Base-by-base conservation (phyloP, 2,113 vertebrate genomes). In the Glareola pratincola region DNA sequence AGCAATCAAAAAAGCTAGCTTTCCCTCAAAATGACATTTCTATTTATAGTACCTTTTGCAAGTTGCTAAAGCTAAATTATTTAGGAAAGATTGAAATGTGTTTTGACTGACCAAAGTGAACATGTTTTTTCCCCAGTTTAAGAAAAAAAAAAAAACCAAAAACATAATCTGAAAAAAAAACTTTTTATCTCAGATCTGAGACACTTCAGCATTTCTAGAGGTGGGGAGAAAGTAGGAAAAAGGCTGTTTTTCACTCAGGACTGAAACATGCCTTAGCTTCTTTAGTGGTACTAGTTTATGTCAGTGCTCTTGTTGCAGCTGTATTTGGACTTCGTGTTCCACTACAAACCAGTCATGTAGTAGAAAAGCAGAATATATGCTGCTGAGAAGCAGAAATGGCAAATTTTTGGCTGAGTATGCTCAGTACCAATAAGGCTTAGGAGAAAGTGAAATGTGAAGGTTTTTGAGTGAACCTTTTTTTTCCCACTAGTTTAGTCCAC, bases 31-130 rank as follows among this genome's bases (percentile, higher is more conserved):
- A 63, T 72, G 56, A 9, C 43, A 78, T 81, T 78, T 86, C 68
- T 94, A 81, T 95, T 94, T 92, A 75, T 89, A 87, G 73, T 18
- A 39, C 8, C 12, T 81, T 78, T 50, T 72, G 15, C 5, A 23
- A 71, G 30, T 78, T 60, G 37, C 74, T 94, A 51, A 86, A 66
- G 13, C 48, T 80, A 54, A 92, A 75, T 84, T 75, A 73, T 72
- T 95, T 91, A 68, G 36, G 71, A 84, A 34, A 91, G 24, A 81
- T 78, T 81, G 77, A 96, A 80, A 84, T 71, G n/a, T 91, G n/a
- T 77, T 94, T 91, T 96, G 41, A 73, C 45, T 88, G 80, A 86
- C 80, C 68, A 34, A 77, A 86, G 2, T 37, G 59, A 74, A 77
- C 23, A 30, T 50, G 14, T 47, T 48, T 89, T 92, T 91, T 92